Evolutionary conservation across 2,113 vertebrate species (phyloP), one percentile per base, ranked within the genome.

Genomic region (Willisornis vidua): DNA sequence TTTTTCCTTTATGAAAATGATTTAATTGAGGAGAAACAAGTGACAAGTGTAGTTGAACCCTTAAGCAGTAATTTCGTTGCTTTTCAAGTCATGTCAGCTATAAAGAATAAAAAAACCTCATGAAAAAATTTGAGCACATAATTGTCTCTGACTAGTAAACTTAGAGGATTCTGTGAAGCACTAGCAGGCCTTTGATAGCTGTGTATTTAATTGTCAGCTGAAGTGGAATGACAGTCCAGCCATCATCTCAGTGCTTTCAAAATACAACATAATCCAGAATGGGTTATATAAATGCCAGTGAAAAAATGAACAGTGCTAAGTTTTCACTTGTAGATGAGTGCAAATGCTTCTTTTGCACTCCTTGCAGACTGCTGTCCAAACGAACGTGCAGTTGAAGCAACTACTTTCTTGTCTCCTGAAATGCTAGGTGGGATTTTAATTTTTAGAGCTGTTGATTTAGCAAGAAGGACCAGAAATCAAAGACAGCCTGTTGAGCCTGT

Each of bases 391-490:
- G n/a, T 3, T 43, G 31, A 87, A 67, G 68, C 14, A 89, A 58
- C 39, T 79, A 28, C 37, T 54, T 71, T 74, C 33, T 54, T 57
- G 19, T 61, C 35, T 77, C 43, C 39, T 85, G 54, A 88, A 94
- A 71, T 55, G 24, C 49, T 85, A 62, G 45, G 31, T 70, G 67
- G 29, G 17, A 49, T 51, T 90, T 87, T 59, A 62, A 78, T 66
- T 78, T 91, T 86, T 22, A 75, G 66, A 93, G 73, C 19, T 14
- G 58, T 88, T 94, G 46, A 77, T 85, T 70, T 90, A 72, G 76
- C 28, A 73, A 85, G 54, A 52, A 86, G 61, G 61, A 61, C 11
- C 61, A 62, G 41, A 84, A 89, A 89, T 35, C 28, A 70, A 90
- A 89, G 48, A 76, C 43, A 9, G 6, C 9, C 62, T 94, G 43